A percentile compares a stretch with the other conserved stretches of the same genome.
Conservation (phyloP, 2,888 invertebrate genomes). For the Piscicola geometra region DNA sequence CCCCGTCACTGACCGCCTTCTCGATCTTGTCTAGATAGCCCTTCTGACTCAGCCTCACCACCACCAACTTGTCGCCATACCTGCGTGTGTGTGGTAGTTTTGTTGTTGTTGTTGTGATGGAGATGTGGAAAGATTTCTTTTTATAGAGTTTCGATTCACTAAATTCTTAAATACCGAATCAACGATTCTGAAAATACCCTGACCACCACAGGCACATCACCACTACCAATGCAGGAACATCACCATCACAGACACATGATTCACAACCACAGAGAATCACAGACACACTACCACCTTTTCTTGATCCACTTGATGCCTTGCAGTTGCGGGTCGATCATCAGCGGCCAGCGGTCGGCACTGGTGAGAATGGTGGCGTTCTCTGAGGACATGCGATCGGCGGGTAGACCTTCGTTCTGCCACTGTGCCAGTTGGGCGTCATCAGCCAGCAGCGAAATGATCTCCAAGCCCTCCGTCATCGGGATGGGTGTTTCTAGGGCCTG, state of each 20-base stretch:
- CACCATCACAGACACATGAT: too few species aligned
- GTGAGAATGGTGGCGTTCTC: constrained; percentile 92
- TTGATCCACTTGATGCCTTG: constrained; percentile 92
- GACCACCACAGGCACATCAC: too few species aligned
- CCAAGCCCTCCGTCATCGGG: constrained; percentile 80
- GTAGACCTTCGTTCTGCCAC: constrained; percentile 94
- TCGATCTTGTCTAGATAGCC: constrained; percentile 84
- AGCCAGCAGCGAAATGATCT: constrained; percentile 78
- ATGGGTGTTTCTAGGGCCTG: constrained; percentile 72
- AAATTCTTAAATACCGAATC: not conserved
- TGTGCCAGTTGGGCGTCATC: constrained; percentile 89
- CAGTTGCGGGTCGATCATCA: constrained; percentile 94
- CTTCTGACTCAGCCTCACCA: constrained; percentile 81
- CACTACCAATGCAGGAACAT: too few species aligned
- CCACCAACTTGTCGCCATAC: constrained; percentile 73
- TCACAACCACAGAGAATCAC: too few species aligned
- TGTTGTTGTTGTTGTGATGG: too few species aligned
- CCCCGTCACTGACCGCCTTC: constrained; percentile 69
- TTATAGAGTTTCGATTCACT: not conserved
- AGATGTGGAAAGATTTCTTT: too few species aligned
- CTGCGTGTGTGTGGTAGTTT: too few species aligned
- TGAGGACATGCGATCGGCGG: constrained; percentile 92
- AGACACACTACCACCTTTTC: constrained; percentile 62
- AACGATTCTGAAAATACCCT: too few species aligned
- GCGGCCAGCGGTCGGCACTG: constrained; percentile 89